Base-by-base conservation (phyloP, 2,888 invertebrate species). In the Lacanobia wlatinum region DNA sequence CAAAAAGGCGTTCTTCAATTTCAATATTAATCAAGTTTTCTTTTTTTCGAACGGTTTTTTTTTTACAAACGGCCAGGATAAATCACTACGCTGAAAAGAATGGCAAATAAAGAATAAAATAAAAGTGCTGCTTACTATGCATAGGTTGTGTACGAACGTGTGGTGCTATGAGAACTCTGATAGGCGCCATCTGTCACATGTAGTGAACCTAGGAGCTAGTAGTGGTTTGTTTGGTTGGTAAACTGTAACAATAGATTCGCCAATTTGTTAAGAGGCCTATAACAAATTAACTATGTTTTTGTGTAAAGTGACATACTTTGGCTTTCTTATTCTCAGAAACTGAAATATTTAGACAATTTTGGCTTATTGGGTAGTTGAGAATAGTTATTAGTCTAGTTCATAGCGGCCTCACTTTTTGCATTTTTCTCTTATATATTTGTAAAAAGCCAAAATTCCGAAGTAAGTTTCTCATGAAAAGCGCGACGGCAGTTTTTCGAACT, bases 121-220 rank as follows among this genome's bases (percentile, higher is more conserved):
- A 65, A 61, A 67, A 66, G n/a, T 18, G 14, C 68, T 63, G 62
- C n/a, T 78, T 78, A 69, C 68, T 78, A 78, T 78, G 78, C 78
- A 78, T 62, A 40, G 74, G 69, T 73, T 78, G 62, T 14, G 74
- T 69, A 53, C 48, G 46, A 62, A 74, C 68, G 72, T 72, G 68
- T 46, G 14, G 23, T 62, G 68, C 65, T 61, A 61, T 66, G 53
- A 69, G 78, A 10, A 43, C 48, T 55, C 53, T 59, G 65, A 66
- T 62, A 69, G 79, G 46, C 7, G 55, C 40, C 2, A 73, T 69
- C 66, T 55, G 61, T 73, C 61, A 69, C 52, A 6, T 14, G 40
- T 46, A 34, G 56, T 10, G 12, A 38, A 48, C 18, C 6, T 6
- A 61, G 8, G 7, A 23, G 8, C 18, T 18, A 21, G 43, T 43